phyloP scores from a whole-genome alignment of 2,797 vertebrate genomes.

The Alfaro cultratus region DNA sequence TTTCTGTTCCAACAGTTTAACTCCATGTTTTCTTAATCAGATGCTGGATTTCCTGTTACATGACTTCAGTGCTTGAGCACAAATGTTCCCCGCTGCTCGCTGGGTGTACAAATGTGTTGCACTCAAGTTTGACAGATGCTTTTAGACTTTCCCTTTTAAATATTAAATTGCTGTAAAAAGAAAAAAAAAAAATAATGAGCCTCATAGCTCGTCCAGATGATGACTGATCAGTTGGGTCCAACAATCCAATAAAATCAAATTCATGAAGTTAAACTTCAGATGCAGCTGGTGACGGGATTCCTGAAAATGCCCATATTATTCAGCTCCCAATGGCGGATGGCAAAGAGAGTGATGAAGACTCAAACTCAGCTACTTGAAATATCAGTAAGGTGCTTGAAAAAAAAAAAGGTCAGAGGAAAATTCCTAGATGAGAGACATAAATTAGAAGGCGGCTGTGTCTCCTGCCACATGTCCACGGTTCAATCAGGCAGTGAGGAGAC shows the following conservation, averaged over 20 bases:
- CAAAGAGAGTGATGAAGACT: background rate
- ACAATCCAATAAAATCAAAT: background rate
- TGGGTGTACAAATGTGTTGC: background rate
- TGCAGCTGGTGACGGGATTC: background rate
- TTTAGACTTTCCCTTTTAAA: background rate
- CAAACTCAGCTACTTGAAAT: background rate
- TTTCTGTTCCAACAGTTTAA: background rate
- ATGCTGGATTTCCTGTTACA: background rate
- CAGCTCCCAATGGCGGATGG: background rate
- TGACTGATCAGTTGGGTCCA: background rate
- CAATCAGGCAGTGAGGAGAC: background rate
- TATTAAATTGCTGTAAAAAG: background rate
- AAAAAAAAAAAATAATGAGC: background rate
- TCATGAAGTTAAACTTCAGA: background rate
- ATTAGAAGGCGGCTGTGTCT: background rate
- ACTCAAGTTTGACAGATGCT: background rate
- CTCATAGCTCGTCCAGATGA: background rate
- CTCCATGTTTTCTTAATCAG: background rate
- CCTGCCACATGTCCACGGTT: background rate
- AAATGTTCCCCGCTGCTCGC: background rate
- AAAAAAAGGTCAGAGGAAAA: background rate
- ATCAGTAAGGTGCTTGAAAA: background rate
- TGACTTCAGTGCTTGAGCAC: background rate
- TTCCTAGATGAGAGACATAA: background rate
- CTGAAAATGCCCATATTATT: background rate